These are phyloP conservation scores for Archips xylosteana DNA, from an alignment of 2,888 invertebrate species.

Conservation along the genomic window DNA sequence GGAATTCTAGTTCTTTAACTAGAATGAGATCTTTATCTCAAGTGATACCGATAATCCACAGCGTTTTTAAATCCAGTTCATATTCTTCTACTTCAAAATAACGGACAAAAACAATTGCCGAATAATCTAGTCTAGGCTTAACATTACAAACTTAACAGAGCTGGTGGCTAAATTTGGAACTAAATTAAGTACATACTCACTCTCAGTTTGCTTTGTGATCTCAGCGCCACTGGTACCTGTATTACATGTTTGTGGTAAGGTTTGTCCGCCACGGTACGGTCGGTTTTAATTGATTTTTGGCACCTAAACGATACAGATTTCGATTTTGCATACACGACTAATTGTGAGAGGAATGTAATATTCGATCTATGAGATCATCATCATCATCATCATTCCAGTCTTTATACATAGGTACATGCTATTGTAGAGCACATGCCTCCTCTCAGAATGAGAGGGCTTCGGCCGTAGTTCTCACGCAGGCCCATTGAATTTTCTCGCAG, in stretches of 20 bases:
- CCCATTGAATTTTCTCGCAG: no score
- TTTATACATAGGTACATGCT: no score
- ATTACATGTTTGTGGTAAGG: neutral
- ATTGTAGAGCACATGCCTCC: no score
- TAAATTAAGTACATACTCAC: neutral
- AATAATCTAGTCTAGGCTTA: neutral
- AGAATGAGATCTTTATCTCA: no score
- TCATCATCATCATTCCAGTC: no score
- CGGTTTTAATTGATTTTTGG: neutral
- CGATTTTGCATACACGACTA: slow-evolving; percentile 1
- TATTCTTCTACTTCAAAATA: neutral
- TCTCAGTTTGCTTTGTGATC: neutral
- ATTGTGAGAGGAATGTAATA: neutral
- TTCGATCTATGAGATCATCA: no score
- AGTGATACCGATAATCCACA: neutral
- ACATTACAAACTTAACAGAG: neutral
- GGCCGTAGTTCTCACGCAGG: no score
- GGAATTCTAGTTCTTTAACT: neutral
- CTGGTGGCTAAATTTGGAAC: neutral
- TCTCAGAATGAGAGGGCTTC: no score
- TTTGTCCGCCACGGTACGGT: slow-evolving; percentile 5
- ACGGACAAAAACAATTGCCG: neutral
- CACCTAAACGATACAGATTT: neutral
- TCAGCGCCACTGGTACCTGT: neutral
- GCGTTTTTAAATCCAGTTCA: neutral